These are phyloP conservation scores for Proteles cristata DNA, from an alignment of 2,113 vertebrate species.

Conservation along the genomic window DNA sequence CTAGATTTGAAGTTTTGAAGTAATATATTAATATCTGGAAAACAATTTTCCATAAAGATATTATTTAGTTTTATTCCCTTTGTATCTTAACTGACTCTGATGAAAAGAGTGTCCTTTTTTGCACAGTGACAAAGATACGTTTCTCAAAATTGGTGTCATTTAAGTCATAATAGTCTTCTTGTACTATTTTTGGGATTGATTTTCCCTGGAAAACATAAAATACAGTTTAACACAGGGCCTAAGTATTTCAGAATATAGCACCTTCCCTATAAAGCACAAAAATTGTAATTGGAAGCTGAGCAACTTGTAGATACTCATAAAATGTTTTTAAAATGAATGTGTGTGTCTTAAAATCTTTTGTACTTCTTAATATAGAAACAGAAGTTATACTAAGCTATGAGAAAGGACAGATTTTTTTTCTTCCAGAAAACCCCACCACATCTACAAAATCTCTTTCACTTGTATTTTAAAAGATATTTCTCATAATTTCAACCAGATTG, in stretches of 20 bases:
- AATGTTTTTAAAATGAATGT: constrained; percentile 73
- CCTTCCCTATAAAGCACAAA: constrained; percentile 38
- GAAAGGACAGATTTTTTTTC: neutral
- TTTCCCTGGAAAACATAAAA: constrained; percentile 40
- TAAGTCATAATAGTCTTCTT: neutral
- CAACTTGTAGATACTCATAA: constrained; percentile 51
- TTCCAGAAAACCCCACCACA: neutral
- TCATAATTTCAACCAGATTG: constrained; percentile 26
- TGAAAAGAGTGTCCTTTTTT: neutral
- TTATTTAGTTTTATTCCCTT: neutral
- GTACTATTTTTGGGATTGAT: neutral
- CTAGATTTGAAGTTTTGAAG: neutral
- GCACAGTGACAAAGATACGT: neutral
- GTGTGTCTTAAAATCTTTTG: constrained; percentile 67
- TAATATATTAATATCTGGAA: neutral
- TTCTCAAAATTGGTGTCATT: neutral
- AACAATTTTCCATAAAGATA: neutral
- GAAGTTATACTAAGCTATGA: constrained; percentile 52
- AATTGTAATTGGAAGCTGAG: constrained; percentile 62
- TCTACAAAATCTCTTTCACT: constrained; percentile 50
- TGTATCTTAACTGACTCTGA: neutral
- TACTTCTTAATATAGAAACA: constrained; percentile 51
- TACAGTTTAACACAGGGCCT: too few relatives aligned
- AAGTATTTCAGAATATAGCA: neutral
- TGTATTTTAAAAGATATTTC: constrained; percentile 52